Percentiles rank a stretch among this genome's conserved stretches.
phyloP scores from a whole-genome alignment of 2,888 invertebrate genomes.

The Elysia crispata region DNA sequence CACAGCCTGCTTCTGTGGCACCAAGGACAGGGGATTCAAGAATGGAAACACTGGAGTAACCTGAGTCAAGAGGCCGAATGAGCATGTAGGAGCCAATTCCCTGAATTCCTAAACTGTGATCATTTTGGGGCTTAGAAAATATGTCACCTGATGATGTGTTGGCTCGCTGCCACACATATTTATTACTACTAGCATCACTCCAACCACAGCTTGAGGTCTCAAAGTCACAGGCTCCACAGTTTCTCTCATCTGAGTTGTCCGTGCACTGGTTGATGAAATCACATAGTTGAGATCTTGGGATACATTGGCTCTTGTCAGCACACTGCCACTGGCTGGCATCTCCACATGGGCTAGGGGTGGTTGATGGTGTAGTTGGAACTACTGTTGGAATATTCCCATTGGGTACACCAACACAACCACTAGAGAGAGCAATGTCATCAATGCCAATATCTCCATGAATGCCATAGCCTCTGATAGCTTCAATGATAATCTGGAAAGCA shows the following conservation, averaged over 20 bases:
- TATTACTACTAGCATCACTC: slow-evolving; percentile 62
- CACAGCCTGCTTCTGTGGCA: slow-evolving; percentile 61
- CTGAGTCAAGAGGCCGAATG: slow-evolving; percentile 49
- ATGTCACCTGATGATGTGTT: slow-evolving; percentile 34
- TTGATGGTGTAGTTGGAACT: slow-evolving; percentile 50
- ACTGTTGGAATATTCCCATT: slow-evolving; percentile 58
- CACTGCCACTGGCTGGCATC: slow-evolving; percentile 62
- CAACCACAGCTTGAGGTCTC: slow-evolving; percentile 68
- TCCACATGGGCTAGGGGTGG: slow-evolving; percentile 63
- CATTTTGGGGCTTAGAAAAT: slow-evolving; percentile 56
- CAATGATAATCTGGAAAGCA: slow-evolving; percentile 70
- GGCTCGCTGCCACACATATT: slow-evolving; percentile 60
- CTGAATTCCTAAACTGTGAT: slow-evolving; percentile 65
- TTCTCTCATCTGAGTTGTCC: slow-evolving; percentile 68
- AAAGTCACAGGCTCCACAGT: slow-evolving; percentile 70
- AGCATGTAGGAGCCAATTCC: slow-evolving; percentile 69
- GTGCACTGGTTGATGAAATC: slow-evolving; percentile 66
- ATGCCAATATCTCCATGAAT: slow-evolving; percentile 69
- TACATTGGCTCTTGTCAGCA: slow-evolving; percentile 60
- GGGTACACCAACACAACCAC: slow-evolving; percentile 60
- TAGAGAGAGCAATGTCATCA: slow-evolving; percentile 72
- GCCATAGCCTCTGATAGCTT: slow-evolving; percentile 65
- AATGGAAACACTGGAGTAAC: slow-evolving; percentile 33
- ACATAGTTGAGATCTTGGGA: slow-evolving; percentile 62
- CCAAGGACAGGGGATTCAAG: slow-evolving; percentile 65